phyloP scores from a whole-genome alignment of 2,113 vertebrate genomes.

The Pollachius pollachius region DNA sequence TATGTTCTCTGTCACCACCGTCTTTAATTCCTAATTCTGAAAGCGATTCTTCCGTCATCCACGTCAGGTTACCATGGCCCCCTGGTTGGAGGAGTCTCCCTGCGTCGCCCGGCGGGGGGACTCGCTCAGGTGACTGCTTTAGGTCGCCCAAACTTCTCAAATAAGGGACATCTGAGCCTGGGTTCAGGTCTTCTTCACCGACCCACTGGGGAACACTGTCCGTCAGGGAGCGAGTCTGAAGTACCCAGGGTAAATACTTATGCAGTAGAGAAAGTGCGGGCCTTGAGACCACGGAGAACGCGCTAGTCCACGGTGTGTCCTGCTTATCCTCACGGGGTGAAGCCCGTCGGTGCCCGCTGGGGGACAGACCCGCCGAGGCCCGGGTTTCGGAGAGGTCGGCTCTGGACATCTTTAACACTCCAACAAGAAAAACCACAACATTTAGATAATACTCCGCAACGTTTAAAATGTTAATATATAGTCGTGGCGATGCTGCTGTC shows the following conservation, averaged over 20 bases:
- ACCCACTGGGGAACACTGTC: neutral
- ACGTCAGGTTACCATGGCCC: neutral
- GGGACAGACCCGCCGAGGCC: slow-evolving; percentile 17
- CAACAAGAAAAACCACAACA: neutral
- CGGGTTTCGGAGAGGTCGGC: slow-evolving; percentile 28
- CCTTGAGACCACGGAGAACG: slow-evolving; percentile 65
- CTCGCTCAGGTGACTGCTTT: slow-evolving; percentile 28
- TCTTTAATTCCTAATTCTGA: slow-evolving; percentile 48
- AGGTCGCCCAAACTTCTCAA: slow-evolving; percentile 45
- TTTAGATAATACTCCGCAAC: neutral
- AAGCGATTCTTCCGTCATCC: slow-evolving; percentile 27
- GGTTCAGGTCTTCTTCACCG: slow-evolving; percentile 13
- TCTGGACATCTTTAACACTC: slow-evolving; percentile 53
- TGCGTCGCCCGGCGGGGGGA: slow-evolving; percentile 30
- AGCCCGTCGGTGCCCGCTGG: slow-evolving; percentile 11
- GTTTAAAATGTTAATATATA: neutral
- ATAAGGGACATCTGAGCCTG: slow-evolving; percentile 26
- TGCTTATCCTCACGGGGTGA: slow-evolving; percentile 30
- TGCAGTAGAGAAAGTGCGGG: slow-evolving; percentile 63
- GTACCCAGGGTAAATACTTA: slow-evolving; percentile 47
- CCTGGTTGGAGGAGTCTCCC: neutral
- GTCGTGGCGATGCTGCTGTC: neutral
- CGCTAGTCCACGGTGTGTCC: slow-evolving; percentile 69
- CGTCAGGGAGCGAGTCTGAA: neutral
- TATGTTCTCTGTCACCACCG: neutral